These are phyloP conservation scores for Adoxophyes honmai DNA, from an alignment of 1,140 invertebrate species.

Conservation along the genomic window DNA sequence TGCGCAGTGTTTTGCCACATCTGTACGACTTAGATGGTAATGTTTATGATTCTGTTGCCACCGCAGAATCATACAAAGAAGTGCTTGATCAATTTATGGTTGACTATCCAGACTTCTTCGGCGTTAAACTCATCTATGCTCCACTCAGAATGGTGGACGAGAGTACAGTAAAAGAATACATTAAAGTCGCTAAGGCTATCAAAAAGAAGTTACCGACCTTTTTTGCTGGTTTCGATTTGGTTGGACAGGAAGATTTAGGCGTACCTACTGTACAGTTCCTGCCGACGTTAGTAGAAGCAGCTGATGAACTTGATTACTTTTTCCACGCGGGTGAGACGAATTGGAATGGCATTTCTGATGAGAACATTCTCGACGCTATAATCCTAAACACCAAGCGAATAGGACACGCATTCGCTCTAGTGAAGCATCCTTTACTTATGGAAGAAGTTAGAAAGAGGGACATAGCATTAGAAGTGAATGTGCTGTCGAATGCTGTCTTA, in stretches of 20 bases:
- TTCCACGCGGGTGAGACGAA: constrained; percentile 92
- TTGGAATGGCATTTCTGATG: constrained; percentile 82
- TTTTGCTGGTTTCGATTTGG: constrained; percentile 87
- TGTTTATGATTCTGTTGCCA: constrained; percentile 72
- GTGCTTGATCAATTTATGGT: constrained; percentile 77
- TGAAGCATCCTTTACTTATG: constrained; percentile 86
- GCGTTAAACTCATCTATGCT: constrained; percentile 85
- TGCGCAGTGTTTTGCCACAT: constrained; percentile 78
- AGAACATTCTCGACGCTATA: constrained; percentile 88
- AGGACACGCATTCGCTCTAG: constrained; percentile 81
- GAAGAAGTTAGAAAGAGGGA: constrained; percentile 78
- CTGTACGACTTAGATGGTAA: constrained; percentile 83
- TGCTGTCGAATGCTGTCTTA: constrained; percentile 86
- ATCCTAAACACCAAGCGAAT: constrained; percentile 84
- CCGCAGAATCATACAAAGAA: constrained; percentile 79
- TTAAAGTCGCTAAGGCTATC: constrained; percentile 72
- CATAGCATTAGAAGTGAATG: constrained; percentile 87
- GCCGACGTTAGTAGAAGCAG: constrained; percentile 72
- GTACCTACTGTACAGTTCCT: constrained; percentile 80
- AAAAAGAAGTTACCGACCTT: constrained; percentile 76
- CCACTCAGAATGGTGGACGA: constrained; percentile 70
- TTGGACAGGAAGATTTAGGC: constrained; percentile 86
- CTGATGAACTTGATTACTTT: constrained; percentile 81
- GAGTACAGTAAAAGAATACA: constrained; percentile 60
- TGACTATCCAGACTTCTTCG: constrained; percentile 83